Conservation (phyloP, 2,888 invertebrate genomes). For the Mythimna vitellina region DNA sequence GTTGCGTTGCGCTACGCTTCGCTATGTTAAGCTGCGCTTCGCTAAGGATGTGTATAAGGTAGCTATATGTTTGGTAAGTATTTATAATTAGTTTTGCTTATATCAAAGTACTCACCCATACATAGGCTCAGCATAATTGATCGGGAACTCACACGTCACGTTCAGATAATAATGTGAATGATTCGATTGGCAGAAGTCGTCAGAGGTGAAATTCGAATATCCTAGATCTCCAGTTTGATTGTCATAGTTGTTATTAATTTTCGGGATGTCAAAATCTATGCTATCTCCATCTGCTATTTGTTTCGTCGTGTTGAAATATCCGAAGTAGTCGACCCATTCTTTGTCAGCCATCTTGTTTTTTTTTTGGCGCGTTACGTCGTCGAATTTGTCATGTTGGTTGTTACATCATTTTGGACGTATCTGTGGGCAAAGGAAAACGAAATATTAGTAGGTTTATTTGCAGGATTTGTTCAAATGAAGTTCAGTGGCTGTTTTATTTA, state of each 20-base stretch:
- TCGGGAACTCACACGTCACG: slow-evolving; percentile 92
- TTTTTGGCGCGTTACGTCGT: slow-evolving; percentile 27
- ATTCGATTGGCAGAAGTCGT: slow-evolving; percentile 85
- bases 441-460: background rate
- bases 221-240: slow-evolving; percentile 72
- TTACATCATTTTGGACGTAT: slow-evolving; percentile 35
- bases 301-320: slow-evolving; percentile 70
- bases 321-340: slow-evolving; percentile 80
- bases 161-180: slow-evolving; percentile 89
- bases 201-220: slow-evolving; percentile 82
- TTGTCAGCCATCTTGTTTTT: slow-evolving; percentile 80
- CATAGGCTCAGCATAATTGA: slow-evolving; percentile 93
- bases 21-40: no score
- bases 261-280: slow-evolving; percentile 62
- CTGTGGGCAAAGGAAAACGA: slow-evolving; percentile 55
- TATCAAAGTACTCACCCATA: slow-evolving; percentile 89
- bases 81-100: no score
- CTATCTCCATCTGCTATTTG: slow-evolving; percentile 50
- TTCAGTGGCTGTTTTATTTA: no score
- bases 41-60: no score
- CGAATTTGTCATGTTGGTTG: slow-evolving; percentile 46
- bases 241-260: slow-evolving; percentile 70
- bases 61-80: no score
- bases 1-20: background rate
- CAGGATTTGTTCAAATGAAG: no score